A percentile compares a stretch with the other conserved stretches of the same genome.
These are phyloP conservation scores for Apomyelois bistriatella DNA, from an alignment of 2,888 invertebrate species.

Conservation along the genomic window DNA sequence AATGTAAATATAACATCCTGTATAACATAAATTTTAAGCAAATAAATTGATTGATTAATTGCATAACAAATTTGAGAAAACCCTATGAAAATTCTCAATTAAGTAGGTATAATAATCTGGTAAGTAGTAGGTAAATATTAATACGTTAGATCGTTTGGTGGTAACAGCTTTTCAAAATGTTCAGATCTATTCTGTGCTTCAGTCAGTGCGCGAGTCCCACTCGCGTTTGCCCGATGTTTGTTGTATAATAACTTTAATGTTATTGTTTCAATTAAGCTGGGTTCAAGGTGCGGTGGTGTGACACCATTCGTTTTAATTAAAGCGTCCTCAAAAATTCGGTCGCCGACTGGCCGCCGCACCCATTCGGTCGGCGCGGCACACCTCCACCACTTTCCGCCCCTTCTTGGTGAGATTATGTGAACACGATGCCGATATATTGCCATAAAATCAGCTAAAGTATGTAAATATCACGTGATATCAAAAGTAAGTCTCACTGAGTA, in stretches of 20 bases:
- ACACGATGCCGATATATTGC: conserved; percentile 1
- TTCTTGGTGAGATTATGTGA: not conserved
- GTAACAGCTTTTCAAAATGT: too few relatives aligned
- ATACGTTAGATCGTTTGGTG: too few relatives aligned
- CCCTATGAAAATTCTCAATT: not conserved
- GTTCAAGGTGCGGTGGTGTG: not conserved
- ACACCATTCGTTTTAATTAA: conserved; percentile 5
- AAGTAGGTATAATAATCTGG: too few relatives aligned
- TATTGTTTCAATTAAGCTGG: not conserved
- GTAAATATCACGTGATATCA: not conserved
- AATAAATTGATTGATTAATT: too few relatives aligned
- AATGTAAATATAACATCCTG: too few relatives aligned
- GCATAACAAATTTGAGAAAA: too few relatives aligned
- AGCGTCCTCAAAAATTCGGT: conserved; percentile 4
- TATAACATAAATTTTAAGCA: too few relatives aligned
- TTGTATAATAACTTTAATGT: not conserved
- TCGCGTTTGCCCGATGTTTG: too few relatives aligned
- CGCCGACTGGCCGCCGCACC: not conserved
- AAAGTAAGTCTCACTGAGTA: not conserved
- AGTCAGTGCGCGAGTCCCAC: too few relatives aligned
- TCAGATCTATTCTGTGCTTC: too few relatives aligned
- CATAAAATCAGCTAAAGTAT: not conserved
- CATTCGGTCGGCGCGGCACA: conserved; percentile 4
- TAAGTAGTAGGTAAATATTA: too few relatives aligned
- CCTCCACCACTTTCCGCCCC: not conserved